A percentile compares a stretch with the other conserved stretches of the same genome.
These are phyloP conservation scores for Lepidonotus clava DNA, from an alignment of 2,888 invertebrate genomes.

Conservation along the genomic window DNA sequence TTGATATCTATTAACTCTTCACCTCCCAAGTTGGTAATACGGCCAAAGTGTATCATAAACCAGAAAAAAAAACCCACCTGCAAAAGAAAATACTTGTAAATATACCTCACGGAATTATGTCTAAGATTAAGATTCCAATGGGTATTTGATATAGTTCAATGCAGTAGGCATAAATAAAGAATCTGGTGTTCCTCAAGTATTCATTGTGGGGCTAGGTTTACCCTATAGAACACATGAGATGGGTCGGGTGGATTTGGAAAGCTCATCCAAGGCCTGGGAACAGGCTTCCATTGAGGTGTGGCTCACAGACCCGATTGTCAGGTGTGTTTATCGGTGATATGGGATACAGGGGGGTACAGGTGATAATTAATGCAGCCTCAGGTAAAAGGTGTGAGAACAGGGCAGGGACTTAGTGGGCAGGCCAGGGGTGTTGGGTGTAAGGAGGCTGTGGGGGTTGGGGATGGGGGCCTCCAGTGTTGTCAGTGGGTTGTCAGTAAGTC, in stretches of 20 bases:
- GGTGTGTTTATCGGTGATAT: neutral
- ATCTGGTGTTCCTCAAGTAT: neutral
- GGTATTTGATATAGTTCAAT: too few relatives aligned
- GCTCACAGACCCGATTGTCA: constrained; percentile 1
- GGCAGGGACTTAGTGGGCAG: neutral
- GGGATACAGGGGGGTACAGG: neutral
- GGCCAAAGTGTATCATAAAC: too few relatives aligned
- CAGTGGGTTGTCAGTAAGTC: neutral
- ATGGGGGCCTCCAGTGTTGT: neutral
- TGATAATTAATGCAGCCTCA: constrained; percentile 6
- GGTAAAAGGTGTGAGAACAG: neutral
- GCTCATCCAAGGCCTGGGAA: neutral
- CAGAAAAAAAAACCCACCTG: too few relatives aligned
- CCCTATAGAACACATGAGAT: neutral
- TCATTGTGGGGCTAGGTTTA: neutral
- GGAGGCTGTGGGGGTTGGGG: neutral
- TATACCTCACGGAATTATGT: too few relatives aligned
- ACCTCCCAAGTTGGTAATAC: too few relatives aligned
- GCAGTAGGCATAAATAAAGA: neutral
- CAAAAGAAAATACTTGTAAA: too few relatives aligned
- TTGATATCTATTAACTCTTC: neutral
- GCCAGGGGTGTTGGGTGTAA: neutral
- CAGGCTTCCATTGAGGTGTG: constrained; percentile 11
- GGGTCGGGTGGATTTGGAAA: neutral
- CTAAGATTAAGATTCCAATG: too few relatives aligned